Evolutionary conservation across 2,797 vertebrate species (phyloP).

Genomic region (Macropodus opercularis): DNA sequence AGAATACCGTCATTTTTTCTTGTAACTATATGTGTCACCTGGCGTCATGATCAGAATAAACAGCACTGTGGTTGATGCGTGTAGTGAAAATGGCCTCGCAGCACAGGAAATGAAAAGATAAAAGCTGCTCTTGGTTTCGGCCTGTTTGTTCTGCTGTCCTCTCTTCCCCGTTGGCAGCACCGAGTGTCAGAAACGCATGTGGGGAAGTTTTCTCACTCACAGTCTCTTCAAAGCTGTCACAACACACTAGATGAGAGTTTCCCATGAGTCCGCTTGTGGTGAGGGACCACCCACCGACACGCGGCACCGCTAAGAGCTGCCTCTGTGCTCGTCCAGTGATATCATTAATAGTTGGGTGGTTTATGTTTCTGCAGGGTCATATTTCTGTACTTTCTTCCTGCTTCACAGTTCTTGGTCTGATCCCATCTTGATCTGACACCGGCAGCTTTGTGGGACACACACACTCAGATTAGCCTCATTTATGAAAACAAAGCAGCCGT

Average conservation of each 20-base stretch:
- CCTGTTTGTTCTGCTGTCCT: constrained; percentile 21
- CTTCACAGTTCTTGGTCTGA: constrained; percentile 48
- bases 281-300: background rate
- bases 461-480: constrained; percentile 43
- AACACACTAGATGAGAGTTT: constrained; percentile 53
- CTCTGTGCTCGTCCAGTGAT: background rate
- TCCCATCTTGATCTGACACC: too few species aligned
- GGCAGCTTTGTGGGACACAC: constrained; percentile 35
- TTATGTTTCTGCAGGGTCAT: background rate
- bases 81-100: constrained; percentile 26
- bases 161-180: constrained; percentile 10
- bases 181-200: constrained; percentile 25
- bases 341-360: background rate
- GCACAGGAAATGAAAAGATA: constrained; percentile 54
- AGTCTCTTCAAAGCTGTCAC: constrained; percentile 7
- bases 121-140: constrained; percentile 37
- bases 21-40: background rate
- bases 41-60: background rate
- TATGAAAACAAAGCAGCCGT: constrained; percentile 26
- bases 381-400: constrained; percentile 7
- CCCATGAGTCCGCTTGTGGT: constrained; percentile 59
- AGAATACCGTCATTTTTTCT: too few species aligned
- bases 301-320: constrained; percentile 42
- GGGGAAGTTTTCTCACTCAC: constrained; percentile 37
- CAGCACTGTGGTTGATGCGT: constrained; percentile 12